phyloP scores from a whole-genome alignment of 1,140 invertebrate genomes.

The Procambarus clarkii region DNA sequence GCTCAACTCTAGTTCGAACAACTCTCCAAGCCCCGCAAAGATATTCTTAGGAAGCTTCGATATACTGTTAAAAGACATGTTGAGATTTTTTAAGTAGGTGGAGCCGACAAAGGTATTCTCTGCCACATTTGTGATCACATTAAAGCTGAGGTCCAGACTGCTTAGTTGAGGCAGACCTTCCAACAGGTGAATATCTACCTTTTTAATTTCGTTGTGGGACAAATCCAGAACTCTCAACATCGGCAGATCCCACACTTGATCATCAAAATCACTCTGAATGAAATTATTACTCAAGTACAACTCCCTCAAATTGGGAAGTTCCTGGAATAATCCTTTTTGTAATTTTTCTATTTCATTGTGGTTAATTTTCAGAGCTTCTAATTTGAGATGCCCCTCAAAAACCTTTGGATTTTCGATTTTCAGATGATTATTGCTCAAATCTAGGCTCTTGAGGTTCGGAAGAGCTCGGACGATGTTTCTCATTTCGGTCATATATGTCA shows the following conservation, averaged over 20 bases:
- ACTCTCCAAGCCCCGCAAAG: conserved; percentile 83
- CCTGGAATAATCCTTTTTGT: conserved; percentile 85
- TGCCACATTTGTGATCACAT: conserved; percentile 79
- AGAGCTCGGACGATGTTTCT: conserved; percentile 82
- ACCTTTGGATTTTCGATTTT: conserved; percentile 85
- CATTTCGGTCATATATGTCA: conserved; percentile 80
- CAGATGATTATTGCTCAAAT: conserved; percentile 84
- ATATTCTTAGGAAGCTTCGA: conserved; percentile 77
- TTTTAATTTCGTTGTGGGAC: conserved; percentile 84
- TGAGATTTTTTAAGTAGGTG: conserved; percentile 84
- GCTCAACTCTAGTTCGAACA: conserved; percentile 88
- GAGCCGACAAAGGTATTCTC: conserved; percentile 84
- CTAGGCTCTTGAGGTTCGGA: conserved; percentile 85
- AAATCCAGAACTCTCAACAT: conserved; percentile 83
- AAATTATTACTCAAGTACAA: conserved; percentile 85
- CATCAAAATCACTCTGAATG: conserved; percentile 78
- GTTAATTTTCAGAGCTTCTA: conserved; percentile 88
- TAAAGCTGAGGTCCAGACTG: conserved; percentile 75
- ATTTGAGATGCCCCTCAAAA: conserved; percentile 84
- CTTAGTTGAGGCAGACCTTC: conserved; percentile 85
- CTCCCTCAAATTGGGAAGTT: conserved; percentile 88
- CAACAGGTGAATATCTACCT: conserved; percentile 83
- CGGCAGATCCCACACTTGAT: conserved; percentile 72
- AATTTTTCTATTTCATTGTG: conserved; percentile 85
- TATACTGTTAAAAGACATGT: conserved; percentile 84